Evolutionary conservation across 1,140 invertebrate genomes (phyloP).

Genomic region (Lanistes nyassanus): DNA sequence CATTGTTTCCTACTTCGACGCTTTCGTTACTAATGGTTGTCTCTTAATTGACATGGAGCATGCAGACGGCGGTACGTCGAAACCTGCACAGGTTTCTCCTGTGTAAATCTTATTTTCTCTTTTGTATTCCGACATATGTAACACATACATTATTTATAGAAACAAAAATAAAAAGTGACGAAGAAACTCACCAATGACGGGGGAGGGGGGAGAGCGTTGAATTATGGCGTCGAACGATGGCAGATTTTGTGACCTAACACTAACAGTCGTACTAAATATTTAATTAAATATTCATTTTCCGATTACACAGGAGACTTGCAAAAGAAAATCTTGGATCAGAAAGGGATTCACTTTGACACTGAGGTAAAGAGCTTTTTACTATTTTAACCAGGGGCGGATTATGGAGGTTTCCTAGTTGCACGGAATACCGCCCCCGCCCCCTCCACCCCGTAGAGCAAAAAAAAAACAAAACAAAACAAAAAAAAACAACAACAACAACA

Average conservation of each 20-base stretch:
- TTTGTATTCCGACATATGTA: not conserved
- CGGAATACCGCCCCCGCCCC: too few relatives aligned
- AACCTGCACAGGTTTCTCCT: not conserved
- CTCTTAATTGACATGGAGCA: conserved; percentile 72
- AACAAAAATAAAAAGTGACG: not conserved
- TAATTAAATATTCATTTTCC: not conserved
- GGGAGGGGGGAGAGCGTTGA: too few relatives aligned
- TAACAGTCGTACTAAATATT: not conserved
- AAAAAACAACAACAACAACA: too few relatives aligned
- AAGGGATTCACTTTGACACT: conserved; percentile 60
- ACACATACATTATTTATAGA: not conserved
- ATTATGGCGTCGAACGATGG: too few relatives aligned
- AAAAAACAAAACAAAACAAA: too few relatives aligned
- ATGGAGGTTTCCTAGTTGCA: too few relatives aligned
- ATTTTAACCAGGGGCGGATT: too few relatives aligned
- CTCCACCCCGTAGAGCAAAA: not conserved
- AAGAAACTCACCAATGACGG: too few relatives aligned
- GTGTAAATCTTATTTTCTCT: not conserved
- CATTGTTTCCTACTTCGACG: conserved; percentile 68
- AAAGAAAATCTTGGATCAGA: conserved; percentile 64
- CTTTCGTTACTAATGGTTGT: conserved; percentile 62
- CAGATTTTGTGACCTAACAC: not conserved
- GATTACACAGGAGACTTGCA: conserved; percentile 50
- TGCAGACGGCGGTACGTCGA: conserved; percentile 68
- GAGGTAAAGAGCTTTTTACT: conserved; percentile 46